Evolutionary conservation across 2,888 invertebrate genomes (phyloP), one percentile per base, ranked within the genome.

Genomic region (Dilophus febrilis): DNA sequence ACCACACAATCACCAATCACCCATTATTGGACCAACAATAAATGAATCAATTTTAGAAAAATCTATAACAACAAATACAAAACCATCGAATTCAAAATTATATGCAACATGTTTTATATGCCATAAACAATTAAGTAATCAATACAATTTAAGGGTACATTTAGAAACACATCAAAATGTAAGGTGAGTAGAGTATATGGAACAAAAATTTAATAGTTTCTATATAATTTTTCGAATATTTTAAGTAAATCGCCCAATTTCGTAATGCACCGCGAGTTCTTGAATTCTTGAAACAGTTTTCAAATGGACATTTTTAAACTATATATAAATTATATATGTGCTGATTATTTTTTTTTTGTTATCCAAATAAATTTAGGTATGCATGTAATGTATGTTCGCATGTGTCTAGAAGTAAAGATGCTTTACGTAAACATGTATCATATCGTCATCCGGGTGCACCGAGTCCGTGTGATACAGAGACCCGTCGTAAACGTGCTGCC

Each of bases 131-230:
- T 66, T 88, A 37, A 86, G 85, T 58, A 88, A 88, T 64, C 87
- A 87, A 59, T 88, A 88, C 66, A 88, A 88, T 59, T 63, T 88
- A 50, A 71, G 87, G 43, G 87, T 88, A 44, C 88, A 88, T 53
- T 77, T 88, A 75, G 88, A 88, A 55, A 87, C 87, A 16, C 88
- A 88, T 59, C 82, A 86, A 53, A 87, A 87, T 47, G 77, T 84
- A 37, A 75, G 62, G 62, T 62, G 35, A 49, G 53, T n/a, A n/a
- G n/a, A n/a, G n/a, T n/a, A n/a, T n/a, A n/a, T n/a, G n/a, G n/a
- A n/a, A n/a, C n/a, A n/a, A n/a, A n/a, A n/a, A n/a, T n/a, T n/a
- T n/a, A n/a, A n/a, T n/a, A n/a, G n/a, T n/a, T n/a, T n/a, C n/a
- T n/a, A n/a, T n/a, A n/a, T n/a, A n/a, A n/a, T n/a, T n/a, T n/a